Base-by-base conservation (phyloP, 2,113 vertebrate species). In the Limanda limanda region DNA sequence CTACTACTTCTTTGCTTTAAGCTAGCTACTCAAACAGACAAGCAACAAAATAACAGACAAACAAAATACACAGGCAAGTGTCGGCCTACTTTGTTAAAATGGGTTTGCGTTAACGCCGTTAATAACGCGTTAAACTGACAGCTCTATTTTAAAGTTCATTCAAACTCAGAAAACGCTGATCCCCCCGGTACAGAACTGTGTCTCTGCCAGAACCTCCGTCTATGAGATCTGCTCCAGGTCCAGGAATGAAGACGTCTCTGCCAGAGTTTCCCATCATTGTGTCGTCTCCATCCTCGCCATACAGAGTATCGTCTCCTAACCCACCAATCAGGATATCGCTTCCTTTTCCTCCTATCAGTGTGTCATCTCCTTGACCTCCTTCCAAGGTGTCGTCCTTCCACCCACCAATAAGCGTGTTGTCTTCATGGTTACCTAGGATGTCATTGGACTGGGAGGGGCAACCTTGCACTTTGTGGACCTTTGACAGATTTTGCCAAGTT, bases 191-290 rank as follows among this genome's bases (percentile, higher is more conserved):
- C 45, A 90, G 79, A 42, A 90, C 86, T 0, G 76, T 75, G 83
- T 91, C 90, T 84, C 84, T 87, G 11, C 86, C 88, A 8, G 86
- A 57, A 56, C 88, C 88, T 15, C 86, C 90, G 2, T 91, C 88
- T 62, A 88, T 42, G 1, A 83, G 23, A 56, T 91, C 88, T 1
- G 81, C 66, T 48, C 88, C 90, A 40, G 78, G 85, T 55, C 88
- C 90, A n/a, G 90, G 87, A 74, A 86, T 35, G 56, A 91, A 89
- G 64, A 79, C 52, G 9, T 90, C 88, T 4, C 0, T 4, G 51
- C 88, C 90, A 10, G 79, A 58, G 68, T 78, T 56, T 20, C 90
- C 90, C 15, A 86, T 60, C 83, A 91, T 76, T 0, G 57, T 87
- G 75, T 90, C 86, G 23, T 86, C 62, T 17, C 88, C 90, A 6